Evolutionary conservation across 2,797 vertebrate species (phyloP).

Genomic region (Lycodopsis pacificus): DNA sequence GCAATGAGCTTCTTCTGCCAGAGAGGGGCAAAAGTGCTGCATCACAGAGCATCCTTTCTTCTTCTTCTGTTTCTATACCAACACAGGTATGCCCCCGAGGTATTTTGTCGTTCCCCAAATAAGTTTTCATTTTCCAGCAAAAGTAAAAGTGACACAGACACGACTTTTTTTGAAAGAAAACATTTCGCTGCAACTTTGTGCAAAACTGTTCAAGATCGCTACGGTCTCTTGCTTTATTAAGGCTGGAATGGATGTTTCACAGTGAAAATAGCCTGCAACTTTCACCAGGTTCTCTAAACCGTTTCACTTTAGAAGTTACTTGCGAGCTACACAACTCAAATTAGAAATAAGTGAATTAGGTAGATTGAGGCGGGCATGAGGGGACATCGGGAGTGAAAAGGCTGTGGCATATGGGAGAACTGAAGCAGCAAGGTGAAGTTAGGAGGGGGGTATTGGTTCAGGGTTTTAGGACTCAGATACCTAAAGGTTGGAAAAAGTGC

Average conservation of each 20-base stretch:
- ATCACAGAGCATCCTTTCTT: constrained; percentile 38
- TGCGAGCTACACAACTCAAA: background rate
- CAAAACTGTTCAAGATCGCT: background rate
- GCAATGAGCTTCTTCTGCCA: constrained; percentile 59
- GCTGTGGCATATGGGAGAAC: background rate
- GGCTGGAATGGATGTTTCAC: background rate
- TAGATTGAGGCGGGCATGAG: background rate
- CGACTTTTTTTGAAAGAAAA: constrained; percentile 1
- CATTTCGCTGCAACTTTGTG: background rate
- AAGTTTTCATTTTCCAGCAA: constrained; percentile 11
- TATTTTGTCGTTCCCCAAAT: background rate
- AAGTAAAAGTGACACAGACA: background rate
- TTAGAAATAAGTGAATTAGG: background rate
- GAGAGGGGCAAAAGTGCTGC: constrained; percentile 65
- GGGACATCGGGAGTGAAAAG: background rate
- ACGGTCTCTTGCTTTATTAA: background rate
- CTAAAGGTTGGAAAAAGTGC: background rate
- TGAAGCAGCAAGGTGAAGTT: background rate
- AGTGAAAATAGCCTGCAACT: background rate
- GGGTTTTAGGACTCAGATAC: background rate
- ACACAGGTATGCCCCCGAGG: constrained; percentile 25
- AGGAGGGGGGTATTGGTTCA: background rate
- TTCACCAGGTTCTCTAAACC: background rate
- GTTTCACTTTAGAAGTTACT: background rate
- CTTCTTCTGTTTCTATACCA: background rate